Evolutionary conservation across 1,140 invertebrate genomes (phyloP), one percentile per base, ranked within the genome.

Genomic region (Teleogryllus occipitalis): DNA sequence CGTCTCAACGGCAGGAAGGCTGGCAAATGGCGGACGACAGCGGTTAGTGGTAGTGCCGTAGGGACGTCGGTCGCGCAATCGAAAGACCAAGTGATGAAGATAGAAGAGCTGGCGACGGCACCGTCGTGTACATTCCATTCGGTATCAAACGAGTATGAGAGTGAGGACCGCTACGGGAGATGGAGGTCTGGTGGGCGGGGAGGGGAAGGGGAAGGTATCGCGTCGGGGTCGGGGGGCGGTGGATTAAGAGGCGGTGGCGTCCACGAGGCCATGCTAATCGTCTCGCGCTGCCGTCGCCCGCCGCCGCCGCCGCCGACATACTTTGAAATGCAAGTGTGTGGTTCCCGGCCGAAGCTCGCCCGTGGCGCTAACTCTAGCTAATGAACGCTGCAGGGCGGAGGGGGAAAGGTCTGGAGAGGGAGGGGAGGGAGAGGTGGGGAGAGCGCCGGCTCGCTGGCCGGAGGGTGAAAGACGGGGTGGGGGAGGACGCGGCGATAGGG

Each of bases 271-370:
- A 65, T 65, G 54, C 54, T 65, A 65, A 65, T 65, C 54, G 54
- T 10, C 54, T 18, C 18, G 10, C 54, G 18, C 10, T 18, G 54
- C 18, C 54, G 54, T 18, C 54, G 18, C 54, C 54, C 10, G 10
- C 7, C 54, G 10, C 18, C 18, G 10, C 54, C 54, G 18, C 54
- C 18, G 54, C 54, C 54, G 54, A 65, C 54, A 65, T 65, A 65
- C 54, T 65, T 65, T 65, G 54, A 65, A 65, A 65, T 65, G 54
- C 54, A 65, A 65, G 54, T 65, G 54, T 65, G 54, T 65, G 54
- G 54, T 65, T 65, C 54, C 54, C 54, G 54, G 54, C 54, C 54
- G 54, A 65, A 65, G 54, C 54, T 10, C 10, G 54, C 10, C 18
- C 54, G 54, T 18, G 54, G 54, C 54, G 54, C 54, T 65, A 65